Base-by-base conservation (phyloP, 2,888 invertebrate genomes). In the Phengaris alcon region DNA sequence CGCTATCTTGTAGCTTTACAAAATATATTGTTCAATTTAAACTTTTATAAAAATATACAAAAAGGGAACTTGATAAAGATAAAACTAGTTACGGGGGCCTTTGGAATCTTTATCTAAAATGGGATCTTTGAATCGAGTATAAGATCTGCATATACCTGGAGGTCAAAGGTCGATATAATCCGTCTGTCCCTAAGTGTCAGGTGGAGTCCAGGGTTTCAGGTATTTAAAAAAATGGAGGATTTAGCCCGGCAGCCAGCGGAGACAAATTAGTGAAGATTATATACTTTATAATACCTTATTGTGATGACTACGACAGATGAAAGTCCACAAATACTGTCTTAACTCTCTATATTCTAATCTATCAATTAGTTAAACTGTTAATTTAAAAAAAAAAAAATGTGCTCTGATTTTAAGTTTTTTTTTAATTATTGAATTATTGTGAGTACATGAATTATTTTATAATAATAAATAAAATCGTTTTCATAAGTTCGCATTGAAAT, bases 1-100 rank as follows among this genome's bases (percentile, higher is more conserved):
- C 64, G 64, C 35, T 12, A 52, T 52, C 52, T 35, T 64, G 35
- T 64, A 35, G 35, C 64, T 64, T 52, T 35, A 64, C 64, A 2
- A 35, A 64, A 64, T 64, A 64, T 64, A 64, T 64, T 1, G 64
- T 64, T 64, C 64, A 64, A 64, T 64, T 64, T 64, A 64, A 64
- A 64, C 64, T 64, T 64, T 64, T 64, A 35, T 44, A 64, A 64
- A 64, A 64, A 64, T 64, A 64, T 64, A 64, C 64, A 64, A 35
- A 64, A 64, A 64, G 64, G 64, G 35, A 64, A 64, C 44, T 64
- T 35, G 44, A 64, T 64, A 6, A 2, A 35, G 64, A 64, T 44
- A 64, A 64, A 64, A 64, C 55, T 3, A 13, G 55, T n/a, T n/a
- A 55, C 35, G 64, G 35, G 35, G 64, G 12, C 35, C 64, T 64